Base-by-base conservation (phyloP, 2,113 vertebrate genomes). In the Pterocles orientalis region DNA sequence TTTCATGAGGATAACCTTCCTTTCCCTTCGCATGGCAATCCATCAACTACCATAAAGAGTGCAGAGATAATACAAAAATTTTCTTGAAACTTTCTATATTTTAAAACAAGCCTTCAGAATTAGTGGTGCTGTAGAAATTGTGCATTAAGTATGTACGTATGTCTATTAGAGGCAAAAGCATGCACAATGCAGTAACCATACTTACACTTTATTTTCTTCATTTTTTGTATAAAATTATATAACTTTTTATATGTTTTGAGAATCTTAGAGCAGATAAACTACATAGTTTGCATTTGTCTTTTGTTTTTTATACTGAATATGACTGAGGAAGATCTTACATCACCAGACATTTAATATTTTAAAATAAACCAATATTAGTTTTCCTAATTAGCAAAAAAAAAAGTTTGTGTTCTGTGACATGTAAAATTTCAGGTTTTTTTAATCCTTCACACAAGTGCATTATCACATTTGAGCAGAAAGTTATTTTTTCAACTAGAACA, bases 391-490 rank as follows among this genome's bases (percentile, higher is more conserved):
- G 26, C 2, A 54, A 48, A 72, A 72, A 60, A 41, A 41, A 41
- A 34, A 70, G 45, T n/a, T 82, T 88, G 45, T 94, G 88, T 93
- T 93, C 62, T 76, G 61, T 89, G 56, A 58, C 61, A 69, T 57
- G 53, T 72, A 94, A 69, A 79, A 92, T 81, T 91, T 89, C 56
- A 89, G 21, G 18, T 6, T 18, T 20, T 95, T 95, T 94, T 50
- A 90, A 92, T 94, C 75, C 53, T 82, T 90, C 78, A 77, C 56
- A 64, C 33, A 72, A 87, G 11, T 41, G 3, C 36, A 53, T 75
- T 94, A 95, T 87, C 79, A 88, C 60, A 85, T 58, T 89, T 97
- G 64, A 88, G 34, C 21, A 94, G n/a, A 96, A 96, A 88, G 84
- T 66, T 76, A 21, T 78, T 66, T 57, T 96, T 95, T 77, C 66